These are phyloP conservation scores for Bathynomus jamesi DNA, from an alignment of 1,140 invertebrate genomes.

Conservation along the genomic window DNA sequence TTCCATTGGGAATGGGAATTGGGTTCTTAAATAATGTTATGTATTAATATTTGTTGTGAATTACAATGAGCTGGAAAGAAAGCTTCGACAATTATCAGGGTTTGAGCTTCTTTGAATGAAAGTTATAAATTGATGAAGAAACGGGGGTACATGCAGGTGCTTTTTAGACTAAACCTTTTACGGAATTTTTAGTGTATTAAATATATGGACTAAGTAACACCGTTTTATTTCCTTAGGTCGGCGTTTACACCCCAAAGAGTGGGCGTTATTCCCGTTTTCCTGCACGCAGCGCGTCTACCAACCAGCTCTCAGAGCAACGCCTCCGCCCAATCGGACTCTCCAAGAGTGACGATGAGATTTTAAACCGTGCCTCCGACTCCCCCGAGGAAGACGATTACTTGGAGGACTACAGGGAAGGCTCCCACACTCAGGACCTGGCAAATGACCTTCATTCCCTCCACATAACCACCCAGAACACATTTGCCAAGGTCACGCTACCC, in stretches of 20 bases:
- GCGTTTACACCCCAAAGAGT: slow-evolving; percentile 26
- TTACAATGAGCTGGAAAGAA: too few relatives aligned
- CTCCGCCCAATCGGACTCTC: slow-evolving; percentile 31
- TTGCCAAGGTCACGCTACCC: not conserved
- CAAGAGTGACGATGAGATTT: slow-evolving; percentile 37
- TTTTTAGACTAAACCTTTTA: too few relatives aligned
- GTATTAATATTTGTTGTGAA: too few relatives aligned
- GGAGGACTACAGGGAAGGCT: slow-evolving; percentile 34
- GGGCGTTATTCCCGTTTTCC: slow-evolving; percentile 9
- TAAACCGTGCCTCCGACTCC: slow-evolving; percentile 34
- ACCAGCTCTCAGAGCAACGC: slow-evolving; percentile 30
- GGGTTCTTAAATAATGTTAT: too few relatives aligned
- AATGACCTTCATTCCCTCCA: slow-evolving; percentile 46
- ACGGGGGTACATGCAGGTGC: too few relatives aligned
- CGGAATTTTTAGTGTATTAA: too few relatives aligned
- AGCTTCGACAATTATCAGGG: too few relatives aligned
- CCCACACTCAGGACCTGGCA: slow-evolving; percentile 27
- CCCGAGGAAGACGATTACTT: slow-evolving; percentile 35
- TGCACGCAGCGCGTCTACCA: slow-evolving; percentile 30
- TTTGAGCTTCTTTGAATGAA: too few relatives aligned
- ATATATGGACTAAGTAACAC: too few relatives aligned
- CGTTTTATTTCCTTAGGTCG: slow-evolving; percentile 26
- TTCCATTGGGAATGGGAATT: too few relatives aligned
- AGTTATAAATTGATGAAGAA: too few relatives aligned
- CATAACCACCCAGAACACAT: slow-evolving; percentile 33